A percentile compares a stretch with the other conserved stretches of the same genome.
Conservation (phyloP, 2,113 vertebrate genomes). For the Takifugu flavidus region DNA sequence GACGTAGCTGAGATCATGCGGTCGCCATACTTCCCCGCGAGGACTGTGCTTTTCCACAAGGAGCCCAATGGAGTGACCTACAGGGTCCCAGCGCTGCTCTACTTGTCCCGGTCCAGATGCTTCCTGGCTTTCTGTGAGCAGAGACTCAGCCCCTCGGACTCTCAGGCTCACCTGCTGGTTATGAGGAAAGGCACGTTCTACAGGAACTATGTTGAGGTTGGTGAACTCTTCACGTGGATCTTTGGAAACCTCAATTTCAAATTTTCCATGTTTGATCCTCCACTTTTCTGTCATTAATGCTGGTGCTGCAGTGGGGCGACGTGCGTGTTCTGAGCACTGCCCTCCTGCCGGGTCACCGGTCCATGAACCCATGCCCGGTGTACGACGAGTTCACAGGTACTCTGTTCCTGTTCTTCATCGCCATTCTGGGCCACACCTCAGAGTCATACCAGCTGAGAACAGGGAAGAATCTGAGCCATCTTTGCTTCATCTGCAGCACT, state of each 20-base stretch:
- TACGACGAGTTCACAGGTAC: conserved; percentile 76
- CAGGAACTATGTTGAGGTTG: conserved; percentile 84
- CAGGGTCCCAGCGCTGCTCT: conserved; percentile 85
- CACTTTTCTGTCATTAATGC: not conserved
- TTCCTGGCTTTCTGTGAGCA: conserved; percentile 92
- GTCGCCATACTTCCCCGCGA: conserved; percentile 77
- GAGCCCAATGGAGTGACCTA: conserved; percentile 86
- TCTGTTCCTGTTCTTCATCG: conserved; percentile 91
- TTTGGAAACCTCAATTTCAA: not conserved
- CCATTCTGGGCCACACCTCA: conserved; percentile 81
- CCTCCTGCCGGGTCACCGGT: conserved; percentile 80
- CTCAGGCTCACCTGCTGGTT: conserved; percentile 88
- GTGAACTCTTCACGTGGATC: conserved; percentile 5
- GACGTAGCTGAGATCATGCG: conserved; percentile 67
- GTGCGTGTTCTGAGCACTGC: conserved; percentile 81
- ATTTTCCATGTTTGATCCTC: not conserved
- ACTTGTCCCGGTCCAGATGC: conserved; percentile 71
- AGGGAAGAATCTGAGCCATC: conserved; percentile 84
- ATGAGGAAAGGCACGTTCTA: conserved; percentile 82
- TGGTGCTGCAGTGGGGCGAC: conserved; percentile 83
- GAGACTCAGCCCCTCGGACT: conserved; percentile 81
- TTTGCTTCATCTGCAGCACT: conserved; percentile 84
- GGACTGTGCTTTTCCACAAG: conserved; percentile 85
- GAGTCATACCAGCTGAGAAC: conserved; percentile 88
- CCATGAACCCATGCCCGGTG: conserved; percentile 95